Percentiles rank a stretch among this genome's conserved stretches.
These are phyloP conservation scores for Pterostichus niger DNA, from an alignment of 2,888 invertebrate species.

Conservation along the genomic window DNA sequence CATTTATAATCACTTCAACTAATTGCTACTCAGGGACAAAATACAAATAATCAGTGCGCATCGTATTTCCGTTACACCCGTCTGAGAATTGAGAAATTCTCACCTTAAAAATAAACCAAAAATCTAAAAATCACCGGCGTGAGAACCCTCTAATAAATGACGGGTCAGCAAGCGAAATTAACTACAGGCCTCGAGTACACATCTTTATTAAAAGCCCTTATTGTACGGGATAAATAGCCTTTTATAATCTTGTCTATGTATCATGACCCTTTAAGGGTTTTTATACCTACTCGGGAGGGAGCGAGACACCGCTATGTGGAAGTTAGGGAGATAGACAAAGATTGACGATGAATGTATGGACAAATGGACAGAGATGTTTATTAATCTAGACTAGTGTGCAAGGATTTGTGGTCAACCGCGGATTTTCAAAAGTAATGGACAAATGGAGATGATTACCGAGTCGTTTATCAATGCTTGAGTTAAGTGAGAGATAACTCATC, in stretches of 20 bases:
- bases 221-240: constrained; percentile 50
- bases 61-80: no score
- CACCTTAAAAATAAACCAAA: constrained; percentile 27
- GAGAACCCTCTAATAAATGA: constrained; percentile 39
- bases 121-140: constrained; percentile 1
- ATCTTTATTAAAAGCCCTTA: constrained; percentile 43
- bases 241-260: constrained; percentile 55
- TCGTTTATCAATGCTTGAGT: no score
- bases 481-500: no score
- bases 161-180: constrained; percentile 39
- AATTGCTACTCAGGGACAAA: no score
- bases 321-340: neutral
- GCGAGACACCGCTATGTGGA: constrained; percentile 7
- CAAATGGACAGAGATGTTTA: constrained; percentile 6
- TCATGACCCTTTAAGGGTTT: constrained; percentile 48
- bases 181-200: constrained; percentile 23
- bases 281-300: constrained; percentile 23
- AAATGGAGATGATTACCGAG: neutral
- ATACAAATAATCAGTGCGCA: no score
- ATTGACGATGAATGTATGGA: neutral
- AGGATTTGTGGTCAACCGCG: neutral
- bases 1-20: no score
- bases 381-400: neutral
- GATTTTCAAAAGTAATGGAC: neutral
- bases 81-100: constrained; percentile 6